Conservation (phyloP, 2,888 invertebrate genomes). For the Drosophila vallismaia region DNA sequence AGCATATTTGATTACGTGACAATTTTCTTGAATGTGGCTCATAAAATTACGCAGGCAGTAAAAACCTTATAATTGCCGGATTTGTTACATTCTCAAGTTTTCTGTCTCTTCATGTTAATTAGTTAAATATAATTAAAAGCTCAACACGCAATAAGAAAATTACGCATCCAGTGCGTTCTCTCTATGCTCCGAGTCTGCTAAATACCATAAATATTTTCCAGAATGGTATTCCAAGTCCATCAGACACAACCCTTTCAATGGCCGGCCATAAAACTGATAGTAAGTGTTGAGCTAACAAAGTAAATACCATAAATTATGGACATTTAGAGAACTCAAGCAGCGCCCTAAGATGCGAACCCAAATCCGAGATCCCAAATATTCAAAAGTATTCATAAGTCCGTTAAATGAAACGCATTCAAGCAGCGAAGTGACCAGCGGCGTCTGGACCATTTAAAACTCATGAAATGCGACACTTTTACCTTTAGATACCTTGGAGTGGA, state of each 20-base stretch:
- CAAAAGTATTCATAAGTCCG: conserved; percentile 70
- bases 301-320: conserved; percentile 58
- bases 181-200: background rate
- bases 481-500: conserved; percentile 31
- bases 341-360: conserved; percentile 6
- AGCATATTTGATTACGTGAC: conserved; percentile 59
- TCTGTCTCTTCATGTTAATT: conserved; percentile 21
- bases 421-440: conserved; percentile 38
- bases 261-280: conserved; percentile 45
- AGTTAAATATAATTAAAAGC: conserved; percentile 1
- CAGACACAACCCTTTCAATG: conserved; percentile 26
- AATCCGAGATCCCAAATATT: conserved; percentile 34
- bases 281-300: conserved; percentile 47
- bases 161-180: background rate
- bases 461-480: conserved; percentile 69
- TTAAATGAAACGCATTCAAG: conserved; percentile 58
- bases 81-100: conserved; percentile 12
- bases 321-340: conserved; percentile 29
- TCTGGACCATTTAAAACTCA: conserved; percentile 38
- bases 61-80: conserved; percentile 3
- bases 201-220: background rate
- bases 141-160: background rate
- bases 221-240: conserved; percentile 3
- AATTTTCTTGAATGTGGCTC: conserved; percentile 50
- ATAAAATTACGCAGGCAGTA: conserved; percentile 26